A percentile compares a stretch with the other conserved stretches of the same genome.
phyloP scores from a whole-genome alignment of 1,140 invertebrate species.

The Cyclina sinensis region DNA sequence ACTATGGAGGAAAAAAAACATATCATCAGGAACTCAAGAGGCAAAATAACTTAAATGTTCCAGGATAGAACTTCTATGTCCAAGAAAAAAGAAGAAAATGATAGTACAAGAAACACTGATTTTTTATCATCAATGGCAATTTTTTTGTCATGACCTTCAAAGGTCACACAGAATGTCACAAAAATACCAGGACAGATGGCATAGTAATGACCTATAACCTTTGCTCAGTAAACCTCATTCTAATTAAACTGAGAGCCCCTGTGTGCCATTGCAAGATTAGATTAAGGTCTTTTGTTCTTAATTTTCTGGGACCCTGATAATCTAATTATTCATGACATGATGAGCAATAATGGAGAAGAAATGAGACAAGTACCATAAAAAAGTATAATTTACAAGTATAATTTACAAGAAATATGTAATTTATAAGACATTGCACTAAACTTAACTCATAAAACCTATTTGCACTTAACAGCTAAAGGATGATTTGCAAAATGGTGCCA shows the following conservation, averaged over 20 bases:
- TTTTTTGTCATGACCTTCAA: not conserved
- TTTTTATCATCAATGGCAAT: no score
- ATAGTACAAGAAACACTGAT: no score
- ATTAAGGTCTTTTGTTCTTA: conserved; percentile 30
- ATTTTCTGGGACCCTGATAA: conserved; percentile 12
- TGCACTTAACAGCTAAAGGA: no score
- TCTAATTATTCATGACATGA: not conserved
- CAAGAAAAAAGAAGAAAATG: no score
- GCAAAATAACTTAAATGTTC: no score
- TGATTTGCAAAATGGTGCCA: no score
- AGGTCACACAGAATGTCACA: not conserved
- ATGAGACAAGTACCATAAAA: not conserved
- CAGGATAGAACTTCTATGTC: no score
- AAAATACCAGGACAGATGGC: conserved; percentile 36
- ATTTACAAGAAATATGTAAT: no score
- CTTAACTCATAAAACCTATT: no score
- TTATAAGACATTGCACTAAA: not conserved
- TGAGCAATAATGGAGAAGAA: not conserved
- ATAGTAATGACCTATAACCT: conserved; percentile 8
- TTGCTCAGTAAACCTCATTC: not conserved
- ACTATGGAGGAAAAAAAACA: no score
- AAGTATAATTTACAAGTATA: not conserved
- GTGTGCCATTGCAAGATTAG: not conserved
- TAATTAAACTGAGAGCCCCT: not conserved
- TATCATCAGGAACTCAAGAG: no score